Percentiles rank a stretch among this genome's conserved stretches.
phyloP scores from a whole-genome alignment of 92 coral and sea anemone species.

The Umimayanthus chanpuru region DNA sequence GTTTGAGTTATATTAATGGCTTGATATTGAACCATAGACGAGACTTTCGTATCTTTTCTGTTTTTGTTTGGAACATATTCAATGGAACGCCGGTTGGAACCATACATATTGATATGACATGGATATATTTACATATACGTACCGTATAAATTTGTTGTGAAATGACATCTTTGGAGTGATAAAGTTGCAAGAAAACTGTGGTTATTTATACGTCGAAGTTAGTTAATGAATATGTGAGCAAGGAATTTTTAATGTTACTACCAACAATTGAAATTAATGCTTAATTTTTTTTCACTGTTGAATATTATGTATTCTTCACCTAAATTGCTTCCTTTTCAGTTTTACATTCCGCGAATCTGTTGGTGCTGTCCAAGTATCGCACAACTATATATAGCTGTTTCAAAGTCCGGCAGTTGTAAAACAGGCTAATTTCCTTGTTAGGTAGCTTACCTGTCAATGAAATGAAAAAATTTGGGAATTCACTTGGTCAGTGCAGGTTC shows the following conservation, averaged over 20 bases:
- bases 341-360: neutral
- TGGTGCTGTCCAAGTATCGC: neutral
- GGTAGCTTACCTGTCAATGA: neutral
- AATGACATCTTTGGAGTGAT: slow-evolving; percentile 9
- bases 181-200: neutral
- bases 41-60: neutral
- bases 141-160: neutral
- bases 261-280: neutral
- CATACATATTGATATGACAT: neutral
- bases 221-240: neutral
- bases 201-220: neutral
- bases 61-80: neutral
- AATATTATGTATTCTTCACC: neutral
- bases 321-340: neutral
- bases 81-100: neutral
- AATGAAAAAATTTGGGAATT: neutral
- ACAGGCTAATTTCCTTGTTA: neutral
- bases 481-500: neutral
- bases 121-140: slow-evolving; percentile 3
- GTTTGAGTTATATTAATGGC: neutral
- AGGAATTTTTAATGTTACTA: neutral
- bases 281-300: neutral
- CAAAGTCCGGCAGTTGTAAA: neutral
- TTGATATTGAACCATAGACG: neutral
- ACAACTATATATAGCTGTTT: neutral